Percentiles rank a stretch among this genome's conserved stretches.
phyloP scores from a whole-genome alignment of 2,888 invertebrate species.

The Metacarcinus magister region DNA sequence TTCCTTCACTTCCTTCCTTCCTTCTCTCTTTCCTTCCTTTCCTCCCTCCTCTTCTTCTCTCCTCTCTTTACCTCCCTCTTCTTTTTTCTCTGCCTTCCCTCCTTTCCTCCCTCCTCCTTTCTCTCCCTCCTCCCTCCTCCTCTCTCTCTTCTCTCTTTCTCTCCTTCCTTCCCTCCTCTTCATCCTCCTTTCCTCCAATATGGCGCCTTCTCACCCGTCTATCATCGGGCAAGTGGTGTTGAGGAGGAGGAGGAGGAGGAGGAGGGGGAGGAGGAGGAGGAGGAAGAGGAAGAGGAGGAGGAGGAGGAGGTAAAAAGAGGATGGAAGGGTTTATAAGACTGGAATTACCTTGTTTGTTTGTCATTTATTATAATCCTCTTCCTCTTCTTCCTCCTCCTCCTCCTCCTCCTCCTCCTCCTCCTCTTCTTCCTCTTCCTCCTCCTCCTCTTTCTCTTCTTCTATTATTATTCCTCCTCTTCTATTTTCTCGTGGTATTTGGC shows the following conservation, averaged over 20 bases:
- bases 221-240: neutral
- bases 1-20: too few relatives aligned
- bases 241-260: slow-evolving; percentile 27
- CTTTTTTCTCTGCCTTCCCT: neutral
- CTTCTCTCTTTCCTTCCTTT: too few relatives aligned
- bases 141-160: too few relatives aligned
- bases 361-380: slow-evolving; percentile 35
- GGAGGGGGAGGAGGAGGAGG: neutral
- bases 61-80: neutral
- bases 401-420: too few relatives aligned
- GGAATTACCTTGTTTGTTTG: neutral
- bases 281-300: neutral
- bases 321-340: neutral
- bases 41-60: too few relatives aligned
- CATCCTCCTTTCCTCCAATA: neutral
- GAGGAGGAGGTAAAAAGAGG: neutral
- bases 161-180: neutral
- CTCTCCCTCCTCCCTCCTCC: too few relatives aligned
- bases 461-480: neutral
- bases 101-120: neutral
- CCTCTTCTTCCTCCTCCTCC: too few relatives aligned
- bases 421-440: neutral
- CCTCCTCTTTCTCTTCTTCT: neutral
- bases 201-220: neutral
- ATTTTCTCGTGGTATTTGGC: neutral